A percentile compares a stretch with the other conserved stretches of the same genome.
phyloP scores from a whole-genome alignment of 2,888 invertebrate species.

The Drosophila tanythrix region DNA sequence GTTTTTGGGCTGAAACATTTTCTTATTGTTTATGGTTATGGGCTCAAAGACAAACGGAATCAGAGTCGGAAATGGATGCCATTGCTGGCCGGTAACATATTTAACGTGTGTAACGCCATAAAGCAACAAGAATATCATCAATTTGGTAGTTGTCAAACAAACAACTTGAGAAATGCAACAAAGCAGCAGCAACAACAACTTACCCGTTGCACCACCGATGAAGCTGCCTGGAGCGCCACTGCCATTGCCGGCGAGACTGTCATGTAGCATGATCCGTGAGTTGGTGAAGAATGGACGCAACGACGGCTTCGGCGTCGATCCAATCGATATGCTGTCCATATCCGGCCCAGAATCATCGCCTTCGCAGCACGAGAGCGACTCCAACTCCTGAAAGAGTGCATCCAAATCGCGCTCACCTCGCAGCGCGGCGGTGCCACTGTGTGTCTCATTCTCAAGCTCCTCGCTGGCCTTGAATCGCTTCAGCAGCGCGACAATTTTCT shows the following conservation, averaged over 20 bases:
- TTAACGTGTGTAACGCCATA: conserved; percentile 19
- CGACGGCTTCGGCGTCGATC: conserved; percentile 98
- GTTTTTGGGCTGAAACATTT: conserved; percentile 30
- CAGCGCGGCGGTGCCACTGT: conserved; percentile 87
- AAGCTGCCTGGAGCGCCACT: conserved; percentile 39
- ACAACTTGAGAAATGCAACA: conserved; percentile 17
- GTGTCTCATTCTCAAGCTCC: conserved; percentile 90
- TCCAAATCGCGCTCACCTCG: conserved; percentile 95
- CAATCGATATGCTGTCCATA: conserved; percentile 97
- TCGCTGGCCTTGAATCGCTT: conserved; percentile 97
- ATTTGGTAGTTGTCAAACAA: conserved; percentile 28
- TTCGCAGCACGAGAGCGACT: conserved; percentile 94
- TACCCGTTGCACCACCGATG: conserved; percentile 53
- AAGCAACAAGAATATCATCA: conserved; percentile 25
- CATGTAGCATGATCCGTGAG: conserved; percentile 90
- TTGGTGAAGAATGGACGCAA: conserved; percentile 97
- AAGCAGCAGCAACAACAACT: conserved; percentile 30
- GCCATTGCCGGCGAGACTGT: conserved; percentile 77
- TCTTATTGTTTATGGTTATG: not conserved
- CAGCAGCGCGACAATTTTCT: conserved; percentile 97
- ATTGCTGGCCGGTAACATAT: conserved; percentile 7
- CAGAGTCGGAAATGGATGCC: conserved; percentile 32
- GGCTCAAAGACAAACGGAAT: conserved; percentile 27
- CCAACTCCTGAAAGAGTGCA: conserved; percentile 97
- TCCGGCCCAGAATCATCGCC: conserved; percentile 96